Evolutionary conservation across 1,140 invertebrate species (phyloP).

Genomic region (Dendroctonus valens): DNA sequence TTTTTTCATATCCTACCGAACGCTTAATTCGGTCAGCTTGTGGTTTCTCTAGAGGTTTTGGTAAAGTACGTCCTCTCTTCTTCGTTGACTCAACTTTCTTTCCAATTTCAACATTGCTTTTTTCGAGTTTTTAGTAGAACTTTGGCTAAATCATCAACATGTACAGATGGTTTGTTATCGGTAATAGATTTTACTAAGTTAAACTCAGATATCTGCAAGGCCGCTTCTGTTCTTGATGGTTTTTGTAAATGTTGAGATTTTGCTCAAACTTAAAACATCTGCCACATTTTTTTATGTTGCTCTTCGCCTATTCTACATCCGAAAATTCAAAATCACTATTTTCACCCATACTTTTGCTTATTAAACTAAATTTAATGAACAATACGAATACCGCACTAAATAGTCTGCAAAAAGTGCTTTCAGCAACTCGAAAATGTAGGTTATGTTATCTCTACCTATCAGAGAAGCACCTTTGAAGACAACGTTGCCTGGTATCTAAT

Average conservation of each 20-base stretch:
- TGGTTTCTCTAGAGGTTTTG: constrained; percentile 75
- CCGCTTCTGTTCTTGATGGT: constrained; percentile 60
- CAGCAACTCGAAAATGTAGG: too few relatives aligned
- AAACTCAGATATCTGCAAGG: constrained; percentile 63
- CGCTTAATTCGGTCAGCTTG: constrained; percentile 73
- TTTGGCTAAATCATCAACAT: constrained; percentile 62
- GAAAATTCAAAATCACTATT: constrained; percentile 38
- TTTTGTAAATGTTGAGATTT: constrained; percentile 59
- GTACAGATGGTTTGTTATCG: constrained; percentile 50
- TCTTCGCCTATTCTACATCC: constrained; percentile 49
- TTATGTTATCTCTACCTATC: too few relatives aligned
- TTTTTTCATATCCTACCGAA: constrained; percentile 72
- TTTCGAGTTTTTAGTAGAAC: constrained; percentile 62
- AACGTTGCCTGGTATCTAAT: too few relatives aligned
- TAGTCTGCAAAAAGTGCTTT: too few relatives aligned
- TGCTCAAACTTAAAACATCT: constrained; percentile 58
- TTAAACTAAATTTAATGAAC: too few relatives aligned
- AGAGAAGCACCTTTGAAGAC: too few relatives aligned
- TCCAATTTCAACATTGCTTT: constrained; percentile 58
- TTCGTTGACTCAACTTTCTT: constrained; percentile 63
- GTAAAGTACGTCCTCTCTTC: constrained; percentile 59
- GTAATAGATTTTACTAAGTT: constrained; percentile 58
- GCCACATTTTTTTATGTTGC: constrained; percentile 59
- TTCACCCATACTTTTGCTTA: constrained; percentile 32
- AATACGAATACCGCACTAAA: too few relatives aligned